Evolutionary conservation across 2,888 invertebrate genomes (phyloP).

Genomic region (Capitulum mitella): DNA sequence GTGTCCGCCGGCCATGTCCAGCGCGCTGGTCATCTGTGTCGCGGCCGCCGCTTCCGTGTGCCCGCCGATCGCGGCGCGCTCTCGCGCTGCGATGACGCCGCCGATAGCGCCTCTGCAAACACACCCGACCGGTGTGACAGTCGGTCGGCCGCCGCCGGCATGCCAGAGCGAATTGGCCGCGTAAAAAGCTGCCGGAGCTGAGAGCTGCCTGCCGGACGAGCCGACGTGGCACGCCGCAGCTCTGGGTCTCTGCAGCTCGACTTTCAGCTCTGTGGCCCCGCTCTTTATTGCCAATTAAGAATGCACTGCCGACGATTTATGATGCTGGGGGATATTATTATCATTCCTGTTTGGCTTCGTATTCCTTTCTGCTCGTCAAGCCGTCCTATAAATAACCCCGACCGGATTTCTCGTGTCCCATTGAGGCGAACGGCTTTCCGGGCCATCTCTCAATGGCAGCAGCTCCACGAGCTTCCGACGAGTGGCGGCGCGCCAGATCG

Average conservation of each 20-base stretch:
- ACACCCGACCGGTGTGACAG: background rate
- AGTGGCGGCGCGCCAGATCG: background rate
- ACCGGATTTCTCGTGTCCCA: background rate
- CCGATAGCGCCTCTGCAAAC: background rate
- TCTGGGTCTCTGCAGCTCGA: background rate
- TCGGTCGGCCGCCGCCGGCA: background rate
- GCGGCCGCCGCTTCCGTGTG: background rate
- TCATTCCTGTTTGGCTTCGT: background rate
- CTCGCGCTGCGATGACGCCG: background rate
- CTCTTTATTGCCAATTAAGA: background rate
- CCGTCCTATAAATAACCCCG: background rate
- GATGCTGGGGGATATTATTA: background rate
- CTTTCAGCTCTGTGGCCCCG: background rate
- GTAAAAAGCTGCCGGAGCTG: background rate
- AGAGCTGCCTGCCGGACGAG: background rate
- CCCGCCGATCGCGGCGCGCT: background rate
- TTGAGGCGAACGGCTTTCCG: background rate
- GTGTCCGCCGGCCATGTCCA: background rate
- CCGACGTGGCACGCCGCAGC: background rate
- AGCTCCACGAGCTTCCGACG: background rate
- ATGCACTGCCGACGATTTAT: background rate
- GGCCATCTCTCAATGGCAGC: background rate
- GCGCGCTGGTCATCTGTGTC: background rate
- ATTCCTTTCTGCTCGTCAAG: background rate
- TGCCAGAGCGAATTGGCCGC: background rate